phyloP scores from a whole-genome alignment of 2,113 vertebrate species.

The Heterotis niloticus region DNA sequence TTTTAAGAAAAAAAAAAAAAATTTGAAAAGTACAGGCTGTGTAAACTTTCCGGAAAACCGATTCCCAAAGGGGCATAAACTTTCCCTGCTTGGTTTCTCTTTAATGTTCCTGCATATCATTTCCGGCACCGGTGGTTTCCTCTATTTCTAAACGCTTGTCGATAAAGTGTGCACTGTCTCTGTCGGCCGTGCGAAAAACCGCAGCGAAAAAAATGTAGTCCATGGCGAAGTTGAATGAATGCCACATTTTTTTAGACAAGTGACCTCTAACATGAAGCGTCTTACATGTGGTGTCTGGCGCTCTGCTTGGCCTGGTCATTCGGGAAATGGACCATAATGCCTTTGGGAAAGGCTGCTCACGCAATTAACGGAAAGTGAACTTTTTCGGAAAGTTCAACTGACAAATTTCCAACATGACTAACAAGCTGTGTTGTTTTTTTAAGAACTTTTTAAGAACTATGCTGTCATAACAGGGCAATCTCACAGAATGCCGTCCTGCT shows the following conservation, averaged over 20 bases:
- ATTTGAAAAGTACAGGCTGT: slow-evolving; percentile 43
- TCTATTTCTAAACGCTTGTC: slow-evolving; percentile 53
- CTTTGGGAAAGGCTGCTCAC: slow-evolving; percentile 41
- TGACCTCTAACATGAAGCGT: slow-evolving; percentile 54
- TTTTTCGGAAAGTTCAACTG: slow-evolving; percentile 7
- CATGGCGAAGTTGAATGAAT: slow-evolving; percentile 47
- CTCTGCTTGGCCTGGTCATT: slow-evolving; percentile 47
- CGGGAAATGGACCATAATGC: slow-evolving; percentile 35
- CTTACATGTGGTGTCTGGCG: slow-evolving; percentile 63
- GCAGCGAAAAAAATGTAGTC: slow-evolving; percentile 51
- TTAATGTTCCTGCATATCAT: slow-evolving; percentile 37
- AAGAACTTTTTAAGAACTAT: too few relatives aligned
- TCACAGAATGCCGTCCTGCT: slow-evolving; percentile 11
- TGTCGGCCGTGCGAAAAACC: slow-evolving; percentile 44
- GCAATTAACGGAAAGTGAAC: slow-evolving; percentile 46
- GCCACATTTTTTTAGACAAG: slow-evolving; percentile 55
- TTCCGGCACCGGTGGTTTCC: slow-evolving; percentile 47
- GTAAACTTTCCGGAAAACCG: slow-evolving; percentile 52
- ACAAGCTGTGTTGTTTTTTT: slow-evolving; percentile 25
- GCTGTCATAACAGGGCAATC: not conserved
- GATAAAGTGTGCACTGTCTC: slow-evolving; percentile 46
- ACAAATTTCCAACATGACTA: slow-evolving; percentile 38
- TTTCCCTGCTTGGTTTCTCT: slow-evolving; percentile 27
- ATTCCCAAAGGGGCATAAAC: slow-evolving; percentile 45
- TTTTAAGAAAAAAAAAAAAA: slow-evolving; percentile 27